Base-by-base conservation (phyloP, 2,797 vertebrate species). In the Eremophila alpestris region DNA sequence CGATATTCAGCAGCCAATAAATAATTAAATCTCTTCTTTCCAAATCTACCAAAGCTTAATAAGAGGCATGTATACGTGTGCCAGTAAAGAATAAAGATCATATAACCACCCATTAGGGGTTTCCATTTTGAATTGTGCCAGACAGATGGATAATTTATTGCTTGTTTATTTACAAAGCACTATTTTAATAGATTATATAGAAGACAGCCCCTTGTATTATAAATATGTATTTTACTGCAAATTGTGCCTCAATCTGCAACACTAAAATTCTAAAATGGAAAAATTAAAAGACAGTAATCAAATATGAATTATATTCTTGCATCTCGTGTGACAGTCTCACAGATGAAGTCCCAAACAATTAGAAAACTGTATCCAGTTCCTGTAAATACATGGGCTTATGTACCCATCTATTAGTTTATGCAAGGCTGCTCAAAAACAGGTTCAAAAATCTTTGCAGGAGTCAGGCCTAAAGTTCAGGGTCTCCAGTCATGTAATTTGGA, bases 11-110 rank as follows among this genome's bases (percentile, higher is more conserved):
- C 98, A 98, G 98, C 97, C 98, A 98, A 97, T 99, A 98, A 99
- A 99, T 98, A 98, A 98, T 99, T 98, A 98, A 99, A 98, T 97
- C 96, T 92, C 49, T 97, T 98, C 98, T 99, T 98, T 98, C 97
- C 96, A 98, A 97, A 95, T 46, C 32, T 41, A 96, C 93, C 85
- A 95, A 94, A 95, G 64, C 87, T 89, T 88, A 83, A 93, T 68
- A 87, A 45, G 26, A 92, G 81, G 22, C 54, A 73, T 58, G 30
- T 59, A 83, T 38, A 70, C 75, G 58, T 17, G 45, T 87, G 76
- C 55, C 91, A 94, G 87, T 71, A 87, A 95, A 90, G 65, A 94
- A 83, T 54, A 91, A 85, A 89, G 54, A 95, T 58, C 48, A 65
- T 58, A 52, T 58, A 95, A 91, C 11, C 58, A 80, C 26, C 36